A percentile compares a stretch with the other conserved stretches of the same genome.
These are phyloP conservation scores for Rhadinocentrus ornatus DNA, from an alignment of 2,797 vertebrate genomes.

Conservation along the genomic window DNA sequence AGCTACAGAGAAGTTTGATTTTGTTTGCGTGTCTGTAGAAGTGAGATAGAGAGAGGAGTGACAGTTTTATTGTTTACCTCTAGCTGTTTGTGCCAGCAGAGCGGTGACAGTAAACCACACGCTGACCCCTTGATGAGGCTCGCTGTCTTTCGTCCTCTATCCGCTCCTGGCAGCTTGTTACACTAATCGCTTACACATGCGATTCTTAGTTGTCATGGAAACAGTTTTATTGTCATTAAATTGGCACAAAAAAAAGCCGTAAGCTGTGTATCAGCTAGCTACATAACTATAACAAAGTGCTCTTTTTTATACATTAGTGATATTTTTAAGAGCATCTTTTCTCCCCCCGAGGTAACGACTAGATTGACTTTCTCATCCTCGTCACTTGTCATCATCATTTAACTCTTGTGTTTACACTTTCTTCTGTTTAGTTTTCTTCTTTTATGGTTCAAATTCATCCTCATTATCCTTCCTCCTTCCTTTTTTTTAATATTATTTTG, in stretches of 20 bases:
- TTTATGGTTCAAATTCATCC: constrained; percentile 31
- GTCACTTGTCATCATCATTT: constrained; percentile 21
- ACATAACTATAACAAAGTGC: constrained; percentile 36
- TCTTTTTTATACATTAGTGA: constrained; percentile 14
- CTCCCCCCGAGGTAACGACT: constrained; percentile 5
- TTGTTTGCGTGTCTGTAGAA: constrained; percentile 34
- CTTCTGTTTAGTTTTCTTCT: background rate
- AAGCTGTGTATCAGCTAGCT: constrained; percentile 50
- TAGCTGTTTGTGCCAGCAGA: constrained; percentile 63
- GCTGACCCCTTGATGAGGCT: constrained; percentile 62
- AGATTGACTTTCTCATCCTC: background rate
- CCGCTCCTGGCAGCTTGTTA: constrained; percentile 41
- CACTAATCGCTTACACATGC: constrained; percentile 66
- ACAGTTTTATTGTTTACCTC: constrained; percentile 71
- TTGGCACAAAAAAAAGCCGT: constrained; percentile 56
- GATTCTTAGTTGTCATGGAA: constrained; percentile 75
- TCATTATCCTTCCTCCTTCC: constrained; percentile 33
- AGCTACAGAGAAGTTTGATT: constrained; percentile 31
- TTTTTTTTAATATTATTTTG: background rate
- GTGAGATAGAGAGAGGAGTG: constrained; percentile 43
- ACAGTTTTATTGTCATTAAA: constrained; percentile 74
- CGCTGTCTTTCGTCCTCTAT: constrained; percentile 19
- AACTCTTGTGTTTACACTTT: constrained; percentile 2
- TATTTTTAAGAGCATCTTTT: constrained; percentile 22
- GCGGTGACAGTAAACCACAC: constrained; percentile 56